Evolutionary conservation across 2,113 vertebrate species (phyloP).

Genomic region (Malurus melanocephalus): DNA sequence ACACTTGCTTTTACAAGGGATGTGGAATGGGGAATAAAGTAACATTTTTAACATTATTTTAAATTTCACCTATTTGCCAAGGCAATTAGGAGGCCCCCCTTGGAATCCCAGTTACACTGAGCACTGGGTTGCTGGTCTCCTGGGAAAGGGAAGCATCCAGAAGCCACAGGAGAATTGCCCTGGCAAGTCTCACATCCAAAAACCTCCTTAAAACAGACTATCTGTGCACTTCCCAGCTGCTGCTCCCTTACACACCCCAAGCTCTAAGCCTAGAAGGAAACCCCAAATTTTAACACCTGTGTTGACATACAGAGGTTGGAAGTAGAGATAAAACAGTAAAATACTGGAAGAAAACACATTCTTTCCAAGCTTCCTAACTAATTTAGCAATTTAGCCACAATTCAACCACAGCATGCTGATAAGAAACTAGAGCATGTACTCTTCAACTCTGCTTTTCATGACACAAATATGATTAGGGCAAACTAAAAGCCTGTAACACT

Average conservation of each 20-base stretch:
- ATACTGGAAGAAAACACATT: not conserved
- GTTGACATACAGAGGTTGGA: not conserved
- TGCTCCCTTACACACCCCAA: not conserved
- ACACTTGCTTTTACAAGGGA: not conserved
- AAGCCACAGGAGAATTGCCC: not conserved
- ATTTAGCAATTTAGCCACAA: not conserved
- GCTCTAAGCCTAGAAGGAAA: not conserved
- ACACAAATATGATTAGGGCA: not conserved
- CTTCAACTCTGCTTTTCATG: not conserved
- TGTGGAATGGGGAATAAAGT: not conserved
- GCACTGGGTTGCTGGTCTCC: not conserved
- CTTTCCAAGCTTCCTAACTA: not conserved
- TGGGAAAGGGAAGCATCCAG: not conserved
- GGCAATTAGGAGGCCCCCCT: not conserved
- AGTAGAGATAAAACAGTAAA: not conserved
- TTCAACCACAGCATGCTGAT: not conserved
- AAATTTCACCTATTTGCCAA: not conserved
- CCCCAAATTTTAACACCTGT: not conserved
- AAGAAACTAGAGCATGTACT: not conserved
- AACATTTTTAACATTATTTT: not conserved
- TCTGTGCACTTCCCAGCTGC: not conserved
- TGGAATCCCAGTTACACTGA: not conserved
- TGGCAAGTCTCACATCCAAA: accelerated
- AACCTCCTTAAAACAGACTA: not conserved
- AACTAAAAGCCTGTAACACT: not conserved